A percentile compares a stretch with the other conserved stretches of the same genome.
These are phyloP conservation scores for Philaenus spumarius DNA, from an alignment of 1,140 invertebrate species.

Conservation along the genomic window DNA sequence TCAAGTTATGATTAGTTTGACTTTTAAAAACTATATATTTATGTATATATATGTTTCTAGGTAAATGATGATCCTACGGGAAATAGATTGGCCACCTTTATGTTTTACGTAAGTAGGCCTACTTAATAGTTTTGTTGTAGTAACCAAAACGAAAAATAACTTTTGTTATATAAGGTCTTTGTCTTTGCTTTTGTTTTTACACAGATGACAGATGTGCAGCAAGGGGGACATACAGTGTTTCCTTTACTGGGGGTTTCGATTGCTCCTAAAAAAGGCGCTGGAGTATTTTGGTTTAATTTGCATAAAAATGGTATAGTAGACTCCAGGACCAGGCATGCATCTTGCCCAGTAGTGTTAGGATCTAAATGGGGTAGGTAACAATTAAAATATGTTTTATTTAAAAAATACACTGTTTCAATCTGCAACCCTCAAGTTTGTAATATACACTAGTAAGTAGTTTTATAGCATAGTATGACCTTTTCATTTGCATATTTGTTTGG, in stretches of 20 bases:
- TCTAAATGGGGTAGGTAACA: slow-evolving; percentile 54
- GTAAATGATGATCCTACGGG: slow-evolving; percentile 49
- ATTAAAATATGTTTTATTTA: no score
- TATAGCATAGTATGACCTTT: no score
- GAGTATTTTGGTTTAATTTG: slow-evolving; percentile 63
- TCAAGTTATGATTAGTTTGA: no score
- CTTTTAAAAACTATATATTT: no score
- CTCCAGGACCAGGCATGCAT: slow-evolving; percentile 54
- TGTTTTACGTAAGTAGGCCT: slow-evolving; percentile 47
- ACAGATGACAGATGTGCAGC: slow-evolving; percentile 53
- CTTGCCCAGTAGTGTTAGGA: slow-evolving; percentile 60
- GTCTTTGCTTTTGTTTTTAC: slow-evolving; percentile 21
- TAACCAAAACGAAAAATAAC: neutral
- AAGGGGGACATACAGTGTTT: slow-evolving; percentile 58
- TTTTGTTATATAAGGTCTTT: neutral
- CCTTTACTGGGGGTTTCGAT: slow-evolving; percentile 48
- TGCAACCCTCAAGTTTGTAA: no score
- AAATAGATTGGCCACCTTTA: slow-evolving; percentile 57
- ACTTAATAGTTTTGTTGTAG: neutral
- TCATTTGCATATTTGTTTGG: no score
- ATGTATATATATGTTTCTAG: no score
- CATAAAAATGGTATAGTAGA: slow-evolving; percentile 55
- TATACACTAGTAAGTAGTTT: no score
- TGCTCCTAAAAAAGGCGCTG: slow-evolving; percentile 53
- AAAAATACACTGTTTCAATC: no score